These are phyloP conservation scores for Sternotherus odoratus DNA, from an alignment of 2,797 vertebrate genomes.

Conservation along the genomic window DNA sequence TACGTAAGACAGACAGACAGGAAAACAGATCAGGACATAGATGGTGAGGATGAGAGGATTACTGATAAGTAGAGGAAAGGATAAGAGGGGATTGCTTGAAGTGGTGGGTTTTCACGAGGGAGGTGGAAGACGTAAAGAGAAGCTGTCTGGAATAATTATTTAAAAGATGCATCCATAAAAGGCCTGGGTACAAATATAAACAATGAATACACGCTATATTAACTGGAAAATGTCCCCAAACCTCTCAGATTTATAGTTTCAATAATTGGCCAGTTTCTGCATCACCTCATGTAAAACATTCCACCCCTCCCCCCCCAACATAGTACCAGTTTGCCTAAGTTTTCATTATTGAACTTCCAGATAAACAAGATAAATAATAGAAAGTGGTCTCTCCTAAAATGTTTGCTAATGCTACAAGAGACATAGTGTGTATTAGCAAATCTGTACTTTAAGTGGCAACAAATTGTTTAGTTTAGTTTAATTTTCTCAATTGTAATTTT, in stretches of 20 bases:
- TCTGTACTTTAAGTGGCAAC: neutral
- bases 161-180: neutral
- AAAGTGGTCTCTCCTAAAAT: neutral
- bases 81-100: neutral
- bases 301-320: too few relatives aligned
- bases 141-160: neutral
- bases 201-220: neutral
- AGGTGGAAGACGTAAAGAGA: neutral
- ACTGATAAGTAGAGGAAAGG: neutral
- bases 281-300: neutral
- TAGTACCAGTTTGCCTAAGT: neutral
- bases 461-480: neutral
- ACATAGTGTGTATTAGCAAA: neutral
- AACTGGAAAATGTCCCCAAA: neutral
- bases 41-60: neutral
- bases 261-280: neutral
- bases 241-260: neutral
- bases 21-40: neutral
- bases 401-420: neutral
- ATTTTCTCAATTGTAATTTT: constrained; percentile 5
- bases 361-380: neutral
- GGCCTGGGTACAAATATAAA: neutral
- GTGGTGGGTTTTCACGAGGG: neutral
- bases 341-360: neutral
- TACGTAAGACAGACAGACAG: neutral